Conservation (phyloP, 2,888 invertebrate genomes). For the Pseudococcus viburni region DNA sequence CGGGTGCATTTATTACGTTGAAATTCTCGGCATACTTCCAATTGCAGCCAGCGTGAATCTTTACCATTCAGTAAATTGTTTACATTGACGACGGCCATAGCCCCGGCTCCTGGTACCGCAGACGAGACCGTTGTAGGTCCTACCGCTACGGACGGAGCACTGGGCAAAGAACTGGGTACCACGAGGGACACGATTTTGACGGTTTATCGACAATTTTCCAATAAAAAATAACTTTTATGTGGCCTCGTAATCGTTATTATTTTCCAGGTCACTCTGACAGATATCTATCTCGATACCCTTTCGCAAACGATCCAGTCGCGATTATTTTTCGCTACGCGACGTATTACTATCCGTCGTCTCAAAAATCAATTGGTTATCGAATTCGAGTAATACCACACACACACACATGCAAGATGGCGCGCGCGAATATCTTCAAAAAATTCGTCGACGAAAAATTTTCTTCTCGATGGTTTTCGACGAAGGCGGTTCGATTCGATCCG, state of each 20-base stretch:
- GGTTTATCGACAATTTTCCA: slow-evolving; percentile 55
- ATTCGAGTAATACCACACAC: background rate
- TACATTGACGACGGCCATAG: slow-evolving; percentile 93
- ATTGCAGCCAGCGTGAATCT: slow-evolving; percentile 99
- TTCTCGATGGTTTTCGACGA: background rate
- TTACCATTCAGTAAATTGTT: slow-evolving; percentile 97
- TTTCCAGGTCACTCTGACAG: too few species aligned
- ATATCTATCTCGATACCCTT: too few species aligned
- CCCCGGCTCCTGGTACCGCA: slow-evolving; percentile 67
- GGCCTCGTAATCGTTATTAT: background rate
- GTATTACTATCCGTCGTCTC: background rate
- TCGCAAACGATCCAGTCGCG: too few species aligned
- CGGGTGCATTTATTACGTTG: slow-evolving; percentile 99
- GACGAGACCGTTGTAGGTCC: slow-evolving; percentile 65
- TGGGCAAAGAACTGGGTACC: slow-evolving; percentile 67
- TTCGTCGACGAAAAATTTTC: background rate
- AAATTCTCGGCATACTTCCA: slow-evolving; percentile 99
- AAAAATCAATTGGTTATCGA: background rate
- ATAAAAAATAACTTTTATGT: slow-evolving; percentile 9
- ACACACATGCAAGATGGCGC: background rate
- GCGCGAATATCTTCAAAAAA: background rate
- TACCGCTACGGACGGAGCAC: slow-evolving; percentile 65
- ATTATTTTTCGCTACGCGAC: background rate
- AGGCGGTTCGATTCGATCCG: background rate
- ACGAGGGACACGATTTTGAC: slow-evolving; percentile 67